A percentile compares a stretch with the other conserved stretches of the same genome.
Conservation (phyloP, 2,888 invertebrate genomes). For the Drosophila cognata region DNA sequence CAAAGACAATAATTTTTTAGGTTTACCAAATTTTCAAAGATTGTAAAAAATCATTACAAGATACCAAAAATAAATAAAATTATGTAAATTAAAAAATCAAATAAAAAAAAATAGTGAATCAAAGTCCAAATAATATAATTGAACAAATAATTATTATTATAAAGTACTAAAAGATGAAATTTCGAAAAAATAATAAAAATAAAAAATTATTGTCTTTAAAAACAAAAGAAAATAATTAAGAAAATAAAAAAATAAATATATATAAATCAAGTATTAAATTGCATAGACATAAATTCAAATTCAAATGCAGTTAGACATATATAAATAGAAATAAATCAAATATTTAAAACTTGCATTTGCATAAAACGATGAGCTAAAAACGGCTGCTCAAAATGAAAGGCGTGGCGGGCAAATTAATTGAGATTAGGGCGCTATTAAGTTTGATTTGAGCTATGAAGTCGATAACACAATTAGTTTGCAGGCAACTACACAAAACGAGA, state of each 20-base stretch:
- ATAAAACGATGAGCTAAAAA: conserved; percentile 36
- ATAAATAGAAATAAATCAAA: conserved; percentile 38
- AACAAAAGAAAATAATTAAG: conserved; percentile 4
- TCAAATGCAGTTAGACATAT: conserved; percentile 80
- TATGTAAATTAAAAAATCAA: not conserved
- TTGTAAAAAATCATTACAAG: too few relatives aligned
- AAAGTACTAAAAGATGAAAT: not conserved
- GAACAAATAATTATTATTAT: not conserved
- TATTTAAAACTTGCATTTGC: conserved; percentile 46
- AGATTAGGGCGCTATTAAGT: conserved; percentile 12
- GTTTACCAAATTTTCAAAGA: not conserved
- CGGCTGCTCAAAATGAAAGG: conserved; percentile 50
- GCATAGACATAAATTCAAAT: conserved; percentile 63
- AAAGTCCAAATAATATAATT: not conserved
- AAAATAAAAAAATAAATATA: conserved; percentile 27
- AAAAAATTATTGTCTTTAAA: not conserved
- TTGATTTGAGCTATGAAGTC: conserved; percentile 8
- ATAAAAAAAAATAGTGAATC: not conserved
- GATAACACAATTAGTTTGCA: conserved; percentile 45
- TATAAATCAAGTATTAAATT: conserved; percentile 51
- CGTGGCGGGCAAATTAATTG: conserved; percentile 40
- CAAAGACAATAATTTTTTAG: not conserved
- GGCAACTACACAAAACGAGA: conserved; percentile 70
- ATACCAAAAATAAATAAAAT: not conserved
- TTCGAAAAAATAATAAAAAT: not conserved